These are phyloP conservation scores for Callipepla squamata DNA, from an alignment of 2,113 vertebrate genomes.

Conservation along the genomic window DNA sequence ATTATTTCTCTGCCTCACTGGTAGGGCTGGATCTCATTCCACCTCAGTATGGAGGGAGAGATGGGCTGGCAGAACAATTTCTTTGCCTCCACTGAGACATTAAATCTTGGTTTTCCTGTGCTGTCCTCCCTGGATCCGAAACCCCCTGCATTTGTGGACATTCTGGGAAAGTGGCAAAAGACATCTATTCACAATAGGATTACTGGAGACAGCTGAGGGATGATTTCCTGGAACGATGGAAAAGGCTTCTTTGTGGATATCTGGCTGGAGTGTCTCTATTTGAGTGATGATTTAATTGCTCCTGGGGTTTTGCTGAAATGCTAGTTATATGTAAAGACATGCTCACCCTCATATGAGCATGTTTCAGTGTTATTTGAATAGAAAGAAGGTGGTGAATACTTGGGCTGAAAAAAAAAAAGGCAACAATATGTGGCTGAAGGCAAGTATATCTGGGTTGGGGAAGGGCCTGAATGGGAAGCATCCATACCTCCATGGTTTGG, in stretches of 20 bases:
- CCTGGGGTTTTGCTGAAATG: constrained; percentile 54
- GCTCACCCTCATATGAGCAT: constrained; percentile 16
- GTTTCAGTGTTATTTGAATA: background rate
- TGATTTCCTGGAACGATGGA: constrained; percentile 50
- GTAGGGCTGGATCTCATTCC: background rate
- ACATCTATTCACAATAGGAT: constrained; percentile 57
- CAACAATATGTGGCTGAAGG: background rate
- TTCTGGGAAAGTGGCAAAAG: constrained; percentile 65
- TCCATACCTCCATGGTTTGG: background rate
- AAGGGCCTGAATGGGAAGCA: background rate
- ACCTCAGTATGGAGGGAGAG: background rate
- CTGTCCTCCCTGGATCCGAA: constrained; percentile 2
- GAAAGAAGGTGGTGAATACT: constrained; percentile 23
- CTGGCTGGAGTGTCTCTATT: constrained; percentile 4
- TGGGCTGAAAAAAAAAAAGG: background rate
- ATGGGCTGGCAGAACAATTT: background rate
- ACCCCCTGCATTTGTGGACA: background rate
- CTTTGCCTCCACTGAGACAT: background rate
- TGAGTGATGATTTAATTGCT: constrained; percentile 50
- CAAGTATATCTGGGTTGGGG: background rate
- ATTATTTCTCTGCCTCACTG: background rate
- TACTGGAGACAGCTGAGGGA: constrained; percentile 63
- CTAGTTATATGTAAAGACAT: background rate
- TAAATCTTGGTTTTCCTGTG: background rate
- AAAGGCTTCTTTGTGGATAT: constrained; percentile 43